Conservation (phyloP, 2,888 invertebrate genomes). For the Nomada flava region DNA sequence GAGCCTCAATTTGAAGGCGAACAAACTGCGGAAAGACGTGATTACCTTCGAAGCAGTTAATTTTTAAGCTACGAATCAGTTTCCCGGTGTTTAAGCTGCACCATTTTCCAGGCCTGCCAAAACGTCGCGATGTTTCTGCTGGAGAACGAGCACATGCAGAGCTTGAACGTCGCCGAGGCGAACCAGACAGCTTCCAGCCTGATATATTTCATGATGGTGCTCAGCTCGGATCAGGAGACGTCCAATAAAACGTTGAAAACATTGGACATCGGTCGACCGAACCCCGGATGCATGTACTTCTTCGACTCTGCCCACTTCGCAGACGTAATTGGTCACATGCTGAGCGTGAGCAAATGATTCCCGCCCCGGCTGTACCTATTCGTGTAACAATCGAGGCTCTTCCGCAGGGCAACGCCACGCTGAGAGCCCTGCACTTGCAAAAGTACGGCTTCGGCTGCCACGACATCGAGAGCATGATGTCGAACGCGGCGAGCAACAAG, state of each 20-base stretch:
- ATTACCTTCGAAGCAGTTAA: background rate
- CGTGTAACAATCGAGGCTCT: background rate
- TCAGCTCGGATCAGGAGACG: slow-evolving; percentile 83
- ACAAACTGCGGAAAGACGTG: slow-evolving; percentile 86
- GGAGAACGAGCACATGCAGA: slow-evolving; percentile 84
- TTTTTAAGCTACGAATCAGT: too few species aligned
- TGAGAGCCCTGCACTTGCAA: slow-evolving; percentile 86
- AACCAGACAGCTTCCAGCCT: slow-evolving; percentile 86
- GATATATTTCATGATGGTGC: slow-evolving; percentile 84
- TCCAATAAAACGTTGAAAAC: slow-evolving; percentile 78
- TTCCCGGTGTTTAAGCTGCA: too few species aligned
- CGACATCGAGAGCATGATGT: slow-evolving; percentile 86
- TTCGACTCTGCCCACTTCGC: slow-evolving; percentile 79
- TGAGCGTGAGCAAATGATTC: slow-evolving; percentile 73
- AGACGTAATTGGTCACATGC: slow-evolving; percentile 78
- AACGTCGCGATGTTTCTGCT: slow-evolving; percentile 85
- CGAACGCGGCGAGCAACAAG: slow-evolving; percentile 85
- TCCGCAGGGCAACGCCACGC: slow-evolving; percentile 81
- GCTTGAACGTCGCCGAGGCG: slow-evolving; percentile 86
- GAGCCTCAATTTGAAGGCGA: slow-evolving; percentile 86
- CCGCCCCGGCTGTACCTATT: background rate
- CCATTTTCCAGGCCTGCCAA: slow-evolving; percentile 84
- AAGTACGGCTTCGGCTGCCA: slow-evolving; percentile 87
- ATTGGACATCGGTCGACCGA: slow-evolving; percentile 84
- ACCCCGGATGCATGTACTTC: slow-evolving; percentile 75